Base-by-base conservation (phyloP, 2,888 invertebrate species). In the Anoplius nigerrimus region DNA sequence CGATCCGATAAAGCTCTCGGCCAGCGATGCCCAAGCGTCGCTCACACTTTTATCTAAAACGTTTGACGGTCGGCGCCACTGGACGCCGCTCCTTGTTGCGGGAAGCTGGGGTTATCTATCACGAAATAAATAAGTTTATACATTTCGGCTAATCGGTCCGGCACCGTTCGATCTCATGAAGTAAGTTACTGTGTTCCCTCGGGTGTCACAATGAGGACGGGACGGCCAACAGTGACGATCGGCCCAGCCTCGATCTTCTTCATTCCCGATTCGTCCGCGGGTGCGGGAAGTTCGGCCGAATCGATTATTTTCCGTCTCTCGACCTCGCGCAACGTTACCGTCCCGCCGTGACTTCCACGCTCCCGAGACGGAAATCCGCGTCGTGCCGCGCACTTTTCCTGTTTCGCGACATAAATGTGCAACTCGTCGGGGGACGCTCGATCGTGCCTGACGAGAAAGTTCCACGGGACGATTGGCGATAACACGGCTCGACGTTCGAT, bases 41-140 rank as follows among this genome's bases (percentile, higher is more conserved):
- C 24, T 15, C 8, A 5, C 3, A 11, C 16, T 61, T 58, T 78
- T 74, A 79, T 79, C 82, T 56, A 43, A 54, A n/a, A 58, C 59
- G 66, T 51, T 64, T 65, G 71, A 71, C 72, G 66, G 71, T 71
- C 81, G 75, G 61, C 79, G 83, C 82, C 83, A 72, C 56, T 82
- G 79, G 62, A 8, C 55, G 48, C 54, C 69, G 62, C 58, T 69
- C 78, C 34, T 69, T 73, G 76, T 84, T 75, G 67, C 79, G 82
- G 80, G 81, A 84, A 85, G 81, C 81, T 80, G 81, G 78, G 85
- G 84, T 86, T 87, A 87, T 86, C 85, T 82, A 82, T 80, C 82
- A 77, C 76, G 77, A 80, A 87, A 87, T 84, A 86, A 87, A 85
- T 83, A 86, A 84, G 81, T 85, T 80, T 74, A 83, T 82, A 76